A percentile compares a stretch with the other conserved stretches of the same genome.
Conservation (phyloP, 2,113 vertebrate genomes). For the Heterocephalus glaber region DNA sequence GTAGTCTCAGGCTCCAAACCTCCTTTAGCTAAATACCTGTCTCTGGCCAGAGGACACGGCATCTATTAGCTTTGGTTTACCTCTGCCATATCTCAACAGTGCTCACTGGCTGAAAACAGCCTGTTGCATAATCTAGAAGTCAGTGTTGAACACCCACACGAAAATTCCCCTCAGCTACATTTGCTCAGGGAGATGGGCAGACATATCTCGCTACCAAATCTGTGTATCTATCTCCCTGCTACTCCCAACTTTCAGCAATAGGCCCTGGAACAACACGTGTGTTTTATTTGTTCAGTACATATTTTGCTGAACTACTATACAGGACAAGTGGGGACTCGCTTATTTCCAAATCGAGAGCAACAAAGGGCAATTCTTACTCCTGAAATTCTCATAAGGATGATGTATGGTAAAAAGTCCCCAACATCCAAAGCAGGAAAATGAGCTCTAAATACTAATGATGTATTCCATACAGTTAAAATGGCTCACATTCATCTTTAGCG, state of each 20-base stretch:
- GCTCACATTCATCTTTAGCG: background rate
- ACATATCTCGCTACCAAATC: too few species aligned
- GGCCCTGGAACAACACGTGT: background rate
- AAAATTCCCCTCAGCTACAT: too few species aligned
- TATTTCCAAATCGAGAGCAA: background rate
- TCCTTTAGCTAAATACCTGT: background rate
- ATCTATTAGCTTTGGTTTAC: background rate
- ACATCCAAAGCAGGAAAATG: background rate
- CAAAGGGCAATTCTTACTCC: background rate
- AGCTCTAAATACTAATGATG: background rate
- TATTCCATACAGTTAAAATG: background rate
- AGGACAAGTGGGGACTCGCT: background rate
- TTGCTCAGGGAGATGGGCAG: background rate
- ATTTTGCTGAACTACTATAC: background rate
- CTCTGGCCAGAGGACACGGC: background rate
- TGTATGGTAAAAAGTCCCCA: background rate
- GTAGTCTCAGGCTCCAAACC: background rate
- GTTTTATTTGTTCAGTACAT: background rate
- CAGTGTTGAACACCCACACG: fast-evolving
- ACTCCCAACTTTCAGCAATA: background rate
- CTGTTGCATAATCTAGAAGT: background rate
- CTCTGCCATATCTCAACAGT: background rate
- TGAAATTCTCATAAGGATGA: background rate
- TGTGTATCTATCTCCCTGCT: background rate
- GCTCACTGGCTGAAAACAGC: background rate